A percentile compares a stretch with the other conserved stretches of the same genome.
Evolutionary conservation across 2,797 vertebrate genomes (phyloP).

Genomic region (Potorous gilbertii): DNA sequence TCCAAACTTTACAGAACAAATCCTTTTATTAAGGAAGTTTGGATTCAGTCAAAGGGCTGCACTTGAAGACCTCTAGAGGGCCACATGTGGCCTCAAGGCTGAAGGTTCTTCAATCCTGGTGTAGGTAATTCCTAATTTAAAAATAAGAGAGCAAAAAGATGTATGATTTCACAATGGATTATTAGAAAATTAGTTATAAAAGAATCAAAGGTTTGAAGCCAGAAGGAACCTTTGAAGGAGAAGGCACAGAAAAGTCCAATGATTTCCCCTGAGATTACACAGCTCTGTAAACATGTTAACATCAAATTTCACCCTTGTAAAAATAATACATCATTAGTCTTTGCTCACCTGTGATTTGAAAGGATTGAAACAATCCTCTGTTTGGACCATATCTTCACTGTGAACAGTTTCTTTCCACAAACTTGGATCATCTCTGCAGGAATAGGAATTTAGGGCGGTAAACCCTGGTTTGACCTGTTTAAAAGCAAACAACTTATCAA

Average conservation of each 20-base stretch:
- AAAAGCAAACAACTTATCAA: neutral
- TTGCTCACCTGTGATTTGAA: slow-evolving; percentile 68
- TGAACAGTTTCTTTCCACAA: neutral
- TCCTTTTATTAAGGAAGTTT: too few relatives aligned
- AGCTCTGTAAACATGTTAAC: accelerated
- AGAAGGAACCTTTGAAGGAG: neutral
- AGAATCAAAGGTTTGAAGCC: neutral
- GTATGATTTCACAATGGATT: neutral
- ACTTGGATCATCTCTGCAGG: neutral
- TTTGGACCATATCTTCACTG: slow-evolving; percentile 55
- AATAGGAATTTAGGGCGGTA: neutral
- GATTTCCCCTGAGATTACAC: accelerated
- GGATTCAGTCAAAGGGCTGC: too few relatives aligned
- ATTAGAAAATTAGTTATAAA: neutral
- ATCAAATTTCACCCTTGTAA: neutral
- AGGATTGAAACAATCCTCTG: neutral
- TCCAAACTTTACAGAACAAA: too few relatives aligned
- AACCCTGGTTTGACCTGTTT: neutral
- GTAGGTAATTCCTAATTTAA: neutral
- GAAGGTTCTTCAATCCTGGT: too few relatives aligned
- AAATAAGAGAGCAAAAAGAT: neutral
- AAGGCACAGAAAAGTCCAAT: neutral
- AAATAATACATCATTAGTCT: neutral
- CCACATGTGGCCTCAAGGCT: too few relatives aligned
- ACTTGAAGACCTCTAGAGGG: too few relatives aligned